Percentiles rank a stretch among this genome's conserved stretches.
Evolutionary conservation across 2,888 invertebrate species (phyloP).

Genomic region (Pyralis farinalis): DNA sequence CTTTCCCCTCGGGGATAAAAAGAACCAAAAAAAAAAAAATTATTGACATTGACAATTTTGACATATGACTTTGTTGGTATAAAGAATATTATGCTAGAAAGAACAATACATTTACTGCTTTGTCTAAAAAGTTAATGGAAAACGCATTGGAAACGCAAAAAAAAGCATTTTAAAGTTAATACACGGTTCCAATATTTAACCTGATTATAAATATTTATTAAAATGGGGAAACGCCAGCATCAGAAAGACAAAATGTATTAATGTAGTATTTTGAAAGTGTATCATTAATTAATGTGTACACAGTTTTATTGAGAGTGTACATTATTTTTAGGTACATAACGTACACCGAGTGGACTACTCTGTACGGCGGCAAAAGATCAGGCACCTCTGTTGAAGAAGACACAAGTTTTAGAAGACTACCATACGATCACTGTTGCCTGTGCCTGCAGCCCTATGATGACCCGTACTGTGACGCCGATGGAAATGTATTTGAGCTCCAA

Average conservation of each 20-base stretch:
- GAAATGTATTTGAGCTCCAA: constrained; percentile 96
- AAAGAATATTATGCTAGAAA: too few relatives aligned
- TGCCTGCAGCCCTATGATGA: constrained; percentile 95
- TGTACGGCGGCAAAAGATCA: constrained; percentile 93
- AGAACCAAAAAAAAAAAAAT: too few relatives aligned
- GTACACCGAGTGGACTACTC: constrained; percentile 93
- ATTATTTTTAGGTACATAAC: constrained; percentile 86
- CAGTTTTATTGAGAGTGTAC: constrained; percentile 11
- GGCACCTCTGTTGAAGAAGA: constrained; percentile 86
- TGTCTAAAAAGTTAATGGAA: too few relatives aligned
- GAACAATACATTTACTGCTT: too few relatives aligned
- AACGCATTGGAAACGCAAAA: too few relatives aligned
- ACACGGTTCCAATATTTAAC: too few relatives aligned
- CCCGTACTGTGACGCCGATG: constrained; percentile 94
- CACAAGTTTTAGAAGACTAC: constrained; percentile 93
- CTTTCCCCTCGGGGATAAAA: too few relatives aligned
- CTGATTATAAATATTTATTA: constrained; percentile 1
- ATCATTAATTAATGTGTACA: constrained; percentile 6
- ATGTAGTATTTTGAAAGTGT: constrained; percentile 29
- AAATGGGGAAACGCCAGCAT: constrained; percentile 96
- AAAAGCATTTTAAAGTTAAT: too few relatives aligned
- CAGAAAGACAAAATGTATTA: constrained; percentile 98
- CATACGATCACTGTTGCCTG: constrained; percentile 95
- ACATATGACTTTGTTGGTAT: too few relatives aligned
- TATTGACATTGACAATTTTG: too few relatives aligned